Base-by-base conservation (phyloP, 2,113 vertebrate genomes). In the Passer domesticus region DNA sequence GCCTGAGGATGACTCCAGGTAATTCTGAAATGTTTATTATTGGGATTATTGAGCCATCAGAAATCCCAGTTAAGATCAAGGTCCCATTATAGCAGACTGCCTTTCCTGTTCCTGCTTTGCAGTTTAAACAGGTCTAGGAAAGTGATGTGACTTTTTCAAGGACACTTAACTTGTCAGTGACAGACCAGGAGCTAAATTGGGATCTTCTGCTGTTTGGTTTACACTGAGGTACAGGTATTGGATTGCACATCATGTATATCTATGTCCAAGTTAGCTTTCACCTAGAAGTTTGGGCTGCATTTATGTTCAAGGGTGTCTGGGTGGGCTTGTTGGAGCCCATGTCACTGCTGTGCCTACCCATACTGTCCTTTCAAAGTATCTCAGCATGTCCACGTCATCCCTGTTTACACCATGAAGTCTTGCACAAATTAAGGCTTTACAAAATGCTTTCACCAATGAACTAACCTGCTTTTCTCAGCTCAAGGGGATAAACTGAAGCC, bases 1-100 rank as follows among this genome's bases (percentile, higher is more conserved):
- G 82, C 90, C 93, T 86, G 78, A 91, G 90, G 87, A 95, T 90
- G 85, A 80, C 85, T 76, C 68, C 46, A 81, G 87, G 75, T 90
- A 73, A 59, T 91, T 77, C 58, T 80, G 79, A 90, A 94, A 86
- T 73, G 43, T 80, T 95, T 89, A 30, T 90, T 77, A 56, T 67
- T 77, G 22, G 68, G 55, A 70, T 88, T 91, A 84, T 59, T 56
- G 56, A 89, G 27, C 69, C 24, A n/a, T 73, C 77, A 81, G 56
- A 89, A 80, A 83, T 68, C 33, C n/a, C 30, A 44, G n/a, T 33
- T 30, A 89, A 82, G 79, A 78, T 88, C 68, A 88, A 69, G 56
- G 63, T 70, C 52, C 59, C 5, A 1, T 67, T 86, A 25, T 13
- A 75, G 19, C 27, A 73, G 75, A 46, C 25, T 66, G 30, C 8